These are phyloP conservation scores for Ditylenchus dipsaci DNA, from an alignment of 1,140 invertebrate genomes.

Conservation along the genomic window DNA sequence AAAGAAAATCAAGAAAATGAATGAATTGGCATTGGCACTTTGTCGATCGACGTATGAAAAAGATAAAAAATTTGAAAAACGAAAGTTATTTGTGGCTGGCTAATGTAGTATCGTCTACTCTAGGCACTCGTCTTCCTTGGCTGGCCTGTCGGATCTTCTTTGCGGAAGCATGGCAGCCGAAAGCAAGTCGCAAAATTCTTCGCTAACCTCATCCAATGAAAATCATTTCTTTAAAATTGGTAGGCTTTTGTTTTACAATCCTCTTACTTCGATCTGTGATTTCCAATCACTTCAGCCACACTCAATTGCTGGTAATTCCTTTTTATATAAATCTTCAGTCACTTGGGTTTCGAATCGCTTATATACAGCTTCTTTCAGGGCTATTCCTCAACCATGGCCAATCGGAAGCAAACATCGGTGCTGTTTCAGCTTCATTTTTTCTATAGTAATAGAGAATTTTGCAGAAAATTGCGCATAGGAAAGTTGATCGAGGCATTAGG, in stretches of 20 bases:
- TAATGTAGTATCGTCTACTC: no score
- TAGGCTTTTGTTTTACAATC: background rate
- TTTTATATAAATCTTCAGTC: no score
- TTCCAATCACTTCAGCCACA: constrained; percentile 52
- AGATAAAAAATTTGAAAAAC: no score
- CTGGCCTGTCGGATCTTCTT: no score
- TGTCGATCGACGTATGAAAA: background rate
- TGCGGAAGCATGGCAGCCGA: no score
- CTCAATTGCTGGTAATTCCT: constrained; percentile 66
- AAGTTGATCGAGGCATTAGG: constrained; percentile 74
- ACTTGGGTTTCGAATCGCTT: no score
- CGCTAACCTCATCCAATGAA: no score
- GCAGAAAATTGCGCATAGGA: constrained; percentile 67
- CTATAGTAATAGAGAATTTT: background rate
- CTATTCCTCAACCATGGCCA: constrained; percentile 64
- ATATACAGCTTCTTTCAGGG: no score
- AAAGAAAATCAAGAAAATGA: background rate
- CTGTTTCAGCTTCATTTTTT: background rate
- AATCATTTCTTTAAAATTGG: background rate
- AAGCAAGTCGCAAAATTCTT: no score
- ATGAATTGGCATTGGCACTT: background rate
- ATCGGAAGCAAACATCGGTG: constrained; percentile 66
- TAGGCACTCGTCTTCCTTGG: no score
- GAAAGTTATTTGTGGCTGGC: no score
- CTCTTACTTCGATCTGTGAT: background rate